A percentile compares a stretch with the other conserved stretches of the same genome.
phyloP scores from a whole-genome alignment of 1,140 invertebrate genomes.

The Adoxophyes honmai region DNA sequence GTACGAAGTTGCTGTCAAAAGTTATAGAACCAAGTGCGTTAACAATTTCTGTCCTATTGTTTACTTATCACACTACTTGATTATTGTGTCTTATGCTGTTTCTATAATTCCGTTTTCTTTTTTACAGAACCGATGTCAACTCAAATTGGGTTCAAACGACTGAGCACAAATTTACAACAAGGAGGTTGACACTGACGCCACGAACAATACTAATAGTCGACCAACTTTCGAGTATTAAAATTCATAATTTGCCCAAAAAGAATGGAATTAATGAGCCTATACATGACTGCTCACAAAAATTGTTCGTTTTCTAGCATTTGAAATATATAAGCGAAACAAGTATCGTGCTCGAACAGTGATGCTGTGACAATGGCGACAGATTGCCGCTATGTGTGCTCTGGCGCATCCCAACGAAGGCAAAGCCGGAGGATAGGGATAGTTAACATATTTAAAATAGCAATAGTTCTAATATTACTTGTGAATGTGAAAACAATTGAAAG shows the following conservation, averaged over 20 bases:
- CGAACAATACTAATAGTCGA: constrained; percentile 14
- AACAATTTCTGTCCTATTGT: constrained; percentile 26
- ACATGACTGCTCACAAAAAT: constrained; percentile 27
- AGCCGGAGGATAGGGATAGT: background rate
- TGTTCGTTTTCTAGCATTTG: constrained; percentile 17
- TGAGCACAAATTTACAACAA: constrained; percentile 12
- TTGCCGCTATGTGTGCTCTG: constrained; percentile 1
- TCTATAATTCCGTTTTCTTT: constrained; percentile 25
- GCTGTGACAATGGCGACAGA: constrained; percentile 49
- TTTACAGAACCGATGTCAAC: constrained; percentile 36
- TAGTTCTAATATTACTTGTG: constrained; percentile 27
- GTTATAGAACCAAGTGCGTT: no score
- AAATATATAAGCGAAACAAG: constrained; percentile 33
- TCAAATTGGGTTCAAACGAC: constrained; percentile 20
- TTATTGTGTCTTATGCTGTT: constrained; percentile 26
- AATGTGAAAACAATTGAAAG: constrained; percentile 32
- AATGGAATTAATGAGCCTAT: constrained; percentile 39
- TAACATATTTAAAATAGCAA: constrained; percentile 25
- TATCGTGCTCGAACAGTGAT: constrained; percentile 40
- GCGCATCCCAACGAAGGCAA: background rate
- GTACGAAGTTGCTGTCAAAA: no score
- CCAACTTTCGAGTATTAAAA: constrained; percentile 18
- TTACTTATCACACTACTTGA: constrained; percentile 10
- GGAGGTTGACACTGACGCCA: background rate
- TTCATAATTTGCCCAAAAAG: constrained; percentile 28